Base-by-base conservation (phyloP, 2,113 vertebrate genomes). In the Corythornis madagascariensis region DNA sequence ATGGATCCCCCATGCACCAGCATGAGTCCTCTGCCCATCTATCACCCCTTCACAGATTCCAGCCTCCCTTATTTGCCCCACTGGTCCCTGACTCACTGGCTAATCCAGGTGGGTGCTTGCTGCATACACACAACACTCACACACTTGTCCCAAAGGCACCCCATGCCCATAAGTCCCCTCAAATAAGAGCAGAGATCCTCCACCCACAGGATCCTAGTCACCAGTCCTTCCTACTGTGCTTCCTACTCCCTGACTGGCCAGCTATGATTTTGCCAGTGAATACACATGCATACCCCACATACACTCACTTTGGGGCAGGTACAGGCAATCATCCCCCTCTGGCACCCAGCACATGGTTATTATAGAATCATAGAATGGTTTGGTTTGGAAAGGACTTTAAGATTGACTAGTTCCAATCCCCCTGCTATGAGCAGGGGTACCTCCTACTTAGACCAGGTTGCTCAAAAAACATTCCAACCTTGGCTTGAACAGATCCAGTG, bases 1-100 rank as follows among this genome's bases (percentile, higher is more conserved):
- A 1, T 1, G 2, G 24, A 28, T 50, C 2, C 25, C n/a, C 12
- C 4, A 1, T 50, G 26, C 10, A 65, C 6, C 6, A 1, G 7
- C 10, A 72, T 0, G 0, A 14, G 7, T 17, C 9, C 10, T 20
- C 33, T 38, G 17, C 18, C 25, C 5, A 0, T 15, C 15, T 1
- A 2, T 7, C 15, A 40, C 15, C 5, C 4, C 18, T 45, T 13
- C 10, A 21, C 3, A 5, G 15, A 59, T 35, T 35, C 12, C 3
- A 5, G 2, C 2, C 1, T 3, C 4, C 29, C 29, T 88, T 64
- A 29, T 13, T 9, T 5, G 4, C 3, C 4, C 20, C 11, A 21
- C 0, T 2, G 2, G 7, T 78, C 4, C 18, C 28, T 5, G 3
- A 0, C 5, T 42, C 2, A 3, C 29, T 4, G 1, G 0, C 24